Base-by-base conservation (phyloP, 2,113 vertebrate species). In the Picathartes gymnocephalus region DNA sequence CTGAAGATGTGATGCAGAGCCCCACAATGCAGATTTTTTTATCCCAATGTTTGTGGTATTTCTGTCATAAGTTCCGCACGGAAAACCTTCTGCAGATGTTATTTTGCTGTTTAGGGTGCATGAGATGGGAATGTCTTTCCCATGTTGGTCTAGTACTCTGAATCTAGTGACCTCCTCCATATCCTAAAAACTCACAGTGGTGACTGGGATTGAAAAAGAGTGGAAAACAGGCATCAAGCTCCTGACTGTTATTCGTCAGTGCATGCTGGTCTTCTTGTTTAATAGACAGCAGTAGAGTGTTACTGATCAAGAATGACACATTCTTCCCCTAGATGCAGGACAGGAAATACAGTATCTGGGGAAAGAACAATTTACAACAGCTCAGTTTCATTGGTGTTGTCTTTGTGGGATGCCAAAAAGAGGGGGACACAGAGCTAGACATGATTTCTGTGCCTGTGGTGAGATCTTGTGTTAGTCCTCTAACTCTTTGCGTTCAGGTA, bases 51-150 rank as follows among this genome's bases (percentile, higher is more conserved):
- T 84, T 2, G 3, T 53, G 28, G 16, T 6, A 45, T 30, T 60
- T 31, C 12, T 81, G 37, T 37, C 10, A 6, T 17, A 42, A 61
- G 6, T 70, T 81, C 23, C 33, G 23, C 2, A 0, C 14, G 11
- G 40, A 74, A 57, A 45, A 74, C 6, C 18, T 45, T 35, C 51
- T 73, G 53, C 21, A 31, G 45, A 12, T 47, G 25, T 6, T 65
- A 27, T 35, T 84, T 82, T 84, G 15, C n/a, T 68, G 13, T 79
- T 65, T 48, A 37, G 20, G 6, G 8, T 61, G 11, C 20, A 57
- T 0, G 0, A 51, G 15, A 19, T 31, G 3, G 15, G 54, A 58
- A 37, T 18, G 23, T 39, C 22, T 81, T 71, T 21, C 24, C 22
- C 5, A 3, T 20, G 31, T 4, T 69, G 17, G 4, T 50, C 69